phyloP scores from a whole-genome alignment of 2,113 vertebrate species.

The Mixornis gularis region DNA sequence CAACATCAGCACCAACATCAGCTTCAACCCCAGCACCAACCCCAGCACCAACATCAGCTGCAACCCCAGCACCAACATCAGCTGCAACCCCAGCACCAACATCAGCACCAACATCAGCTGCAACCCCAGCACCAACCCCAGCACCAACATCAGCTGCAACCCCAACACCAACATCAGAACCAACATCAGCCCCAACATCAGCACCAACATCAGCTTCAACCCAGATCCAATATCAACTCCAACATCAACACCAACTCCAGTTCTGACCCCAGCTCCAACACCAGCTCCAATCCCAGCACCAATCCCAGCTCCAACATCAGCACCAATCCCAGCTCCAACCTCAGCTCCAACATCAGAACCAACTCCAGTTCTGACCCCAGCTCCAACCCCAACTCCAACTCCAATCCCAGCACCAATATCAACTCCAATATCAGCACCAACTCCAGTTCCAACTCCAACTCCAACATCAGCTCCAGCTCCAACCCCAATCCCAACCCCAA shows the following conservation, averaged over 20 bases:
- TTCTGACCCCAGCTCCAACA: no score
- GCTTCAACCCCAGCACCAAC: rapidly evolving
- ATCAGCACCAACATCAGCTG: rapidly evolving
- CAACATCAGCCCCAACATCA: rapidly evolving
- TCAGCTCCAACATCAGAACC: rapidly evolving
- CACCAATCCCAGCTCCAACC: rapidly evolving
- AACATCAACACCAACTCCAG: no score
- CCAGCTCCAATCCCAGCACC: rapidly evolving
- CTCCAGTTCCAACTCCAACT: rapidly evolving
- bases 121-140: no score
- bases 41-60: not conserved
- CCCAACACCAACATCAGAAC: rapidly evolving
- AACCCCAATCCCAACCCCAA: rapidly evolving
- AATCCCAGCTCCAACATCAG: not conserved
- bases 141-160: rapidly evolving
- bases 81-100: rapidly evolving
- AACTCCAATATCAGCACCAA: rapidly evolving
- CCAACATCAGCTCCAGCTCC: no score
- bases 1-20: no score
- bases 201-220: no score
- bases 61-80: rapidly evolving
- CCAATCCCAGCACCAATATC: rapidly evolving
- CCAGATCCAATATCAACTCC: no score
- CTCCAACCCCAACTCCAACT: no score
- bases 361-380: rapidly evolving